Conservation (phyloP, 2,113 vertebrate species). For the Melozone crissalis region DNA sequence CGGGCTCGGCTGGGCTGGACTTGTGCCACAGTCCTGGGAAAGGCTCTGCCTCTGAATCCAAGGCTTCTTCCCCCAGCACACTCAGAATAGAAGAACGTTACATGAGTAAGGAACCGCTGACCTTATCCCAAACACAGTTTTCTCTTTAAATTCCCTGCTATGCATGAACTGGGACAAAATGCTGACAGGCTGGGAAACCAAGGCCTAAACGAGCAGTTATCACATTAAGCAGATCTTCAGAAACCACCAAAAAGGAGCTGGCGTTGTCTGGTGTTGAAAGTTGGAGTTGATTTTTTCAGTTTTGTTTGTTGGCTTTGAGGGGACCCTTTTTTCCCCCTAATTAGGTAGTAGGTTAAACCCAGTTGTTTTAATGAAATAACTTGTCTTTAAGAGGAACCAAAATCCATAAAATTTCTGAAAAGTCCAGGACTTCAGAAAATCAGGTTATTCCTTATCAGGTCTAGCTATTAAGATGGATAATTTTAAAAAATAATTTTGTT, state of each 20-base stretch:
- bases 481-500: background rate
- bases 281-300: background rate
- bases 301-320: background rate
- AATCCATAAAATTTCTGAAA: background rate
- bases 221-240: background rate
- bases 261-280: background rate
- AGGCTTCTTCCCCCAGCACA: background rate
- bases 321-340: background rate
- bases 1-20: no score
- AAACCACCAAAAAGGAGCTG: background rate
- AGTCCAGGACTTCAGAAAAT: background rate
- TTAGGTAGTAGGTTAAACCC: background rate
- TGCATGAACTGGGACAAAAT: background rate
- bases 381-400: background rate
- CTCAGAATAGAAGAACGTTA: background rate
- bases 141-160: background rate
- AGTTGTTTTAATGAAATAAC: background rate
- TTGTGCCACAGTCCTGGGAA: background rate
- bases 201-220: background rate
- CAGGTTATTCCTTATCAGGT: background rate
- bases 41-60: background rate
- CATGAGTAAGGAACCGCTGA: background rate
- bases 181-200: background rate
- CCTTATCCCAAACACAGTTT: background rate
- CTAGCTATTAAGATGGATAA: background rate